Conservation (phyloP, 2,113 vertebrate species). For the Hyaena hyaena region DNA sequence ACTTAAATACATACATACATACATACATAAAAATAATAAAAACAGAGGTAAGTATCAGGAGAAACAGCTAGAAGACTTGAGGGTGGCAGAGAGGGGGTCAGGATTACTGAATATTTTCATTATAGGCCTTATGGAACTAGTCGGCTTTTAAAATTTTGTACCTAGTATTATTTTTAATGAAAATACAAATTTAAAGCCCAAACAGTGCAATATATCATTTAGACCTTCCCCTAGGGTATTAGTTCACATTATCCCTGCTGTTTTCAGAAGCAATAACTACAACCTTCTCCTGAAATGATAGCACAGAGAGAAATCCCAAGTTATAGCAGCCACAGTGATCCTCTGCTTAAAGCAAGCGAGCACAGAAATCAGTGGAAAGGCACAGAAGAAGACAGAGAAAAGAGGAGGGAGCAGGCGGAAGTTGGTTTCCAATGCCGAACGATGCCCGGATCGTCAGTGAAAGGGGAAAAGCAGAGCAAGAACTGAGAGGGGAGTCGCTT, state of each 20-base stretch:
- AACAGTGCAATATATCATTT: neutral
- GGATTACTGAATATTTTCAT: neutral
- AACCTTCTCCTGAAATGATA: neutral
- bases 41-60: neutral
- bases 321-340: neutral
- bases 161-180: slow-evolving; percentile 4
- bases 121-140: slow-evolving; percentile 7
- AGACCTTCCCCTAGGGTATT: neutral
- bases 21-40: neutral
- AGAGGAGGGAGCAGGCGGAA: neutral
- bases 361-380: neutral
- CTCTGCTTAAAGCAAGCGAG: neutral
- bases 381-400: neutral
- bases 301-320: slow-evolving; percentile 12
- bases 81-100: neutral
- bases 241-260: neutral
- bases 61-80: neutral
- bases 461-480: neutral
- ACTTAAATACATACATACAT: neutral
- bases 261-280: slow-evolving; percentile 21
- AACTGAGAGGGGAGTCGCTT: neutral
- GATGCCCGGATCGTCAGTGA: neutral
- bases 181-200: slow-evolving; percentile 42
- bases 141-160: neutral
- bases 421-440: neutral